Conservation (phyloP, 2,888 invertebrate genomes). For the Tortrix viridana region DNA sequence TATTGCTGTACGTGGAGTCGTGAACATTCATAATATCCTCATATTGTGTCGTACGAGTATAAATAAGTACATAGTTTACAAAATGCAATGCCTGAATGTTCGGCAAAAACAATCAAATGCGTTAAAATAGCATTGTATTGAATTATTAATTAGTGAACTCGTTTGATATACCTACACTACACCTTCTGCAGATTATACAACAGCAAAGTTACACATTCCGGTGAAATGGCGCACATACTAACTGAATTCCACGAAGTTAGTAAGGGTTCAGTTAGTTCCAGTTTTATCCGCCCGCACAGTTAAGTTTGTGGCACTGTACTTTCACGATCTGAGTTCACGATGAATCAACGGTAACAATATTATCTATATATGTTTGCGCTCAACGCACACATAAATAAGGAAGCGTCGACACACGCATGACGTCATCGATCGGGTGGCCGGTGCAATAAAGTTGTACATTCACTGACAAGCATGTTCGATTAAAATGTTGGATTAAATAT, state of each 20-base stretch:
- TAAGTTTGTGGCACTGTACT: slow-evolving; percentile 29
- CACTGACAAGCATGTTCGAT: slow-evolving; percentile 16
- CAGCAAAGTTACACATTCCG: slow-evolving; percentile 18
- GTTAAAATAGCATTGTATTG: background rate
- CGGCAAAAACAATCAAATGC: too few species aligned
- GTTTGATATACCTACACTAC: background rate
- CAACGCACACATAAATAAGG: background rate
- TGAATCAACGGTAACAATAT: slow-evolving; percentile 37
- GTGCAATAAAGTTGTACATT: slow-evolving; percentile 21
- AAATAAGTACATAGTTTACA: too few species aligned
- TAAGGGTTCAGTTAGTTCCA: slow-evolving; percentile 17
- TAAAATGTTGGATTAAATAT: too few species aligned
- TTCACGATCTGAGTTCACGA: slow-evolving; percentile 29
- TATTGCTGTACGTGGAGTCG: too few species aligned
- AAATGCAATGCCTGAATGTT: too few species aligned
- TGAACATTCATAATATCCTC: too few species aligned
- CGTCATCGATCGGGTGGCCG: slow-evolving; percentile 32
- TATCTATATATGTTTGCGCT: slow-evolving; percentile 28
- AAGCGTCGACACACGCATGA: slow-evolving; percentile 18
- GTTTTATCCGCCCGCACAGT: slow-evolving; percentile 26
- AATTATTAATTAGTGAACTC: slow-evolving; percentile 7
- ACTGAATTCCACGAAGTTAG: slow-evolving; percentile 11
- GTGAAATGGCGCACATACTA: slow-evolving; percentile 21
- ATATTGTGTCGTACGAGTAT: too few species aligned
- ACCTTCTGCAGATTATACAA: slow-evolving; percentile 24